Base-by-base conservation (phyloP, 2,797 vertebrate species). In the Thamnophis elegans region DNA sequence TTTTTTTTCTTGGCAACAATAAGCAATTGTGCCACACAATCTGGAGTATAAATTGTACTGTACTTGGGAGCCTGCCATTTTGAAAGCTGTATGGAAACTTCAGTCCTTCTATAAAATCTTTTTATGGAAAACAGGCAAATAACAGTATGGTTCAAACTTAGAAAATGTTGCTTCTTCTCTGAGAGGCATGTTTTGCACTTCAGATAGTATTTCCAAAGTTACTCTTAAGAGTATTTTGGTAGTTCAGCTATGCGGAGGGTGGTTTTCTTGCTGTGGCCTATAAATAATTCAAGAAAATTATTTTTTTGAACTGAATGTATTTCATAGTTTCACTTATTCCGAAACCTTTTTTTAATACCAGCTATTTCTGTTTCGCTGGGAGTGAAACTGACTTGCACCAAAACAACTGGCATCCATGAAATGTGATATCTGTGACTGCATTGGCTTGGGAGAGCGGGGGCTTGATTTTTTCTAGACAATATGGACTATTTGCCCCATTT, bases 1-100 rank as follows among this genome's bases (percentile, higher is more conserved):
- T 96, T 6, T 28, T 95, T 96, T 92, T 95, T 95, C 97, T 95
- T 97, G 96, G 95, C 93, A 93, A 87, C 91, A 11, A 89, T 92
- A 94, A 90, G 36, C 25, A 56, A 47, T 82, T 92, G 86, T 91
- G 86, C 65, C 91, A 68, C 53, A 59, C 68, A 85, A 85, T 90
- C 85, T 11, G 28, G 88, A 92, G 82, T 55, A 28, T 62, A 32
- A 56, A 55, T 32, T 87, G 82, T 26, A 73, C 82, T 85, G 36
- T 92, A 68, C 32, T 90, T 90, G 86, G 25, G 85, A 90, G 47
- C 90, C 68, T 51, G 22, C 20, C 26, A 42, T 68, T 62, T 55
- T 51, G 89, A 56, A 65, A 89, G 26, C 26, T 89, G 13, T 91
- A 89, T 36, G 42, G 42, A 91, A 87, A 9, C 53, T 32, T 85